Conservation (phyloP, 2,888 invertebrate species). For the Apantesis nais region DNA sequence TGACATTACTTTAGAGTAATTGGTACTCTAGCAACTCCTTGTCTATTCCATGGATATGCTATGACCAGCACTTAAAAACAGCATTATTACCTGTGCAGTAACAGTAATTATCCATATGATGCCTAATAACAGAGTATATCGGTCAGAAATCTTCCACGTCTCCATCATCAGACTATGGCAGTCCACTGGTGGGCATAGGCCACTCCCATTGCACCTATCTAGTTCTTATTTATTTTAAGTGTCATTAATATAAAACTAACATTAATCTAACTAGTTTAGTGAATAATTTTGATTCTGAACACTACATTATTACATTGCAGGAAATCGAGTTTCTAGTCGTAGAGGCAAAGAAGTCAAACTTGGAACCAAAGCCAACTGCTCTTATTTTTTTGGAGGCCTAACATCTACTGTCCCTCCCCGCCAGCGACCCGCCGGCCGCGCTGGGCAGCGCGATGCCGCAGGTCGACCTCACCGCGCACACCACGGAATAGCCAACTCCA, state of each 20-base stretch:
- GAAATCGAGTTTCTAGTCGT: conserved; percentile 97
- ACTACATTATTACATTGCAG: conserved; percentile 62
- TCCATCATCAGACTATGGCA: no score
- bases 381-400: conserved; percentile 96
- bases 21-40: neutral
- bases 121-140: neutral
- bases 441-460: conserved; percentile 86
- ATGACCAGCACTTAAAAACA: neutral
- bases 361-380: conserved; percentile 96
- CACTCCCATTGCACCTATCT: no score
- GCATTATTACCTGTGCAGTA: neutral
- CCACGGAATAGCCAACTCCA: conserved; percentile 86
- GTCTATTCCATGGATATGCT: neutral
- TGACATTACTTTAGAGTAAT: neutral
- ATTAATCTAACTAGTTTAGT: neutral
- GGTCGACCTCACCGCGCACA: conserved; percentile 87
- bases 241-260: neutral
- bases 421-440: conserved; percentile 90
- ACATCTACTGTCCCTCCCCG: conserved; percentile 95
- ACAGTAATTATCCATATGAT: neutral
- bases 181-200: no score
- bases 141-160: neutral
- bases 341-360: conserved; percentile 95
- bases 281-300: neutral
- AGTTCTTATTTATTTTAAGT: neutral